Percentiles rank a stretch among this genome's conserved stretches.
Conservation (phyloP, 2,113 vertebrate genomes). For the Polypterus senegalus region DNA sequence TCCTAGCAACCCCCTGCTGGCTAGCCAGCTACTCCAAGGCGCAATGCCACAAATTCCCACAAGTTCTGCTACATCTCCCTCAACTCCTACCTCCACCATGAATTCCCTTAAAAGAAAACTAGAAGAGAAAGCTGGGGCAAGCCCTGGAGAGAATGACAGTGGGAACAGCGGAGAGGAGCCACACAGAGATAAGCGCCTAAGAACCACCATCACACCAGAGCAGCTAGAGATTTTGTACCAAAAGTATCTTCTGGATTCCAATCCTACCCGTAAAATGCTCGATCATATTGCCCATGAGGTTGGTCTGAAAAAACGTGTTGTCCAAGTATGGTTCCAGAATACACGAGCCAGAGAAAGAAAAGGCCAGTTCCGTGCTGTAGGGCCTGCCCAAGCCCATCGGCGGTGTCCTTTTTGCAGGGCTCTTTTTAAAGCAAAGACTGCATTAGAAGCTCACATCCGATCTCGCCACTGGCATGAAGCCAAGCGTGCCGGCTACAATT, state of each 20-base stretch:
- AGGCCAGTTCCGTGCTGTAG: slow-evolving; percentile 91
- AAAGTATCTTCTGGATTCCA: slow-evolving; percentile 93
- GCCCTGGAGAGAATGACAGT: slow-evolving; percentile 92
- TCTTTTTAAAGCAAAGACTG: slow-evolving; percentile 96
- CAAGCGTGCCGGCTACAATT: slow-evolving; percentile 91
- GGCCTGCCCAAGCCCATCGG: slow-evolving; percentile 88
- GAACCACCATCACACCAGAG: slow-evolving; percentile 97
- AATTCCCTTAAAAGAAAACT: slow-evolving; percentile 93
- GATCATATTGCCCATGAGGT: slow-evolving; percentile 97
- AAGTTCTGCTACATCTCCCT: slow-evolving; percentile 86
- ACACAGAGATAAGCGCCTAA: slow-evolving; percentile 86
- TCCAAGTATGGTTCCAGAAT: slow-evolving; percentile 99
- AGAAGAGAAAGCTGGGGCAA: slow-evolving; percentile 89
- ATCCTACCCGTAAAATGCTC: slow-evolving; percentile 95
- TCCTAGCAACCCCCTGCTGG: slow-evolving; percentile 86
- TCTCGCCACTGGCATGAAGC: slow-evolving; percentile 98
- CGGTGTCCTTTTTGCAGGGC: slow-evolving; percentile 93
- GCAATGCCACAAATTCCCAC: slow-evolving; percentile 83
- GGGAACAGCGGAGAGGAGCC: slow-evolving; percentile 89
- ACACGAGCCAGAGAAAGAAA: slow-evolving; percentile 91
- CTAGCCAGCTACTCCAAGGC: slow-evolving; percentile 85
- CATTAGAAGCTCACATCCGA: slow-evolving; percentile 91
- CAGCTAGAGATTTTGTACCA: slow-evolving; percentile 95
- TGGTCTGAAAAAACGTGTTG: slow-evolving; percentile 93
- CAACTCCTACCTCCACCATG: slow-evolving; percentile 87